Evolutionary conservation across 2,797 vertebrate genomes (phyloP).

Genomic region (Loriculus beryllinus): DNA sequence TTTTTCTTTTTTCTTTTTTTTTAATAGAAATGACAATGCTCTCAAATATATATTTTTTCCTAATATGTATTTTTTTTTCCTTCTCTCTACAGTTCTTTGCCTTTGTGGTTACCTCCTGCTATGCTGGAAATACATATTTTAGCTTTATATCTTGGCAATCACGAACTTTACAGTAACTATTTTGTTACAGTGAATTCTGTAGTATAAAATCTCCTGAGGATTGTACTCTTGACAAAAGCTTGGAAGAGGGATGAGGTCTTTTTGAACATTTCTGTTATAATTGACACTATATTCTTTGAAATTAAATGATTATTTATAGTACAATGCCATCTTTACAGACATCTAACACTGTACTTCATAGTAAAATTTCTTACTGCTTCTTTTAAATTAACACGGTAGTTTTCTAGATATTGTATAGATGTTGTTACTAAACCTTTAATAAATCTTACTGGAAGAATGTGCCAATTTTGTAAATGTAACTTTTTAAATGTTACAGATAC

Average conservation of each 20-base stretch:
- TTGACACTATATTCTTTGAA: not conserved
- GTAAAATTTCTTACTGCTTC: conserved; percentile 24
- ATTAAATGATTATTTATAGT: conserved; percentile 57
- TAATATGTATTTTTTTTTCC: not conserved
- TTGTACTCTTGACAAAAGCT: not conserved
- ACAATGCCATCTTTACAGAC: not conserved
- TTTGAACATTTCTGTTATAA: conserved; percentile 56
- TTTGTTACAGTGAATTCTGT: not conserved
- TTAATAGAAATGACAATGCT: not conserved
- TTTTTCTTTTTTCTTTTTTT: not conserved
- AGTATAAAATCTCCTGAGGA: conserved; percentile 41
- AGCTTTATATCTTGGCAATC: conserved; percentile 85
- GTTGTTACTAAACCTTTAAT: conserved; percentile 38
- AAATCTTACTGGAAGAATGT: not conserved
- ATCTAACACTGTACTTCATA: not conserved
- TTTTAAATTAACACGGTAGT: conserved; percentile 42
- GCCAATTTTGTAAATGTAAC: conserved; percentile 54
- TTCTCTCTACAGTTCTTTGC: conserved; percentile 78
- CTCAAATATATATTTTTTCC: not conserved
- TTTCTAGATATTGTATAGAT: conserved; percentile 55
- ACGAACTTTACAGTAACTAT: conserved; percentile 73
- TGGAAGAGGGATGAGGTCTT: not conserved
- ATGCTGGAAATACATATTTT: conserved; percentile 85
- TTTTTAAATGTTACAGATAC: conserved; percentile 14
- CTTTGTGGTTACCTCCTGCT: conserved; percentile 84